Conservation (phyloP, 2,888 invertebrate species). For the Nephrotoma appendiculata region DNA sequence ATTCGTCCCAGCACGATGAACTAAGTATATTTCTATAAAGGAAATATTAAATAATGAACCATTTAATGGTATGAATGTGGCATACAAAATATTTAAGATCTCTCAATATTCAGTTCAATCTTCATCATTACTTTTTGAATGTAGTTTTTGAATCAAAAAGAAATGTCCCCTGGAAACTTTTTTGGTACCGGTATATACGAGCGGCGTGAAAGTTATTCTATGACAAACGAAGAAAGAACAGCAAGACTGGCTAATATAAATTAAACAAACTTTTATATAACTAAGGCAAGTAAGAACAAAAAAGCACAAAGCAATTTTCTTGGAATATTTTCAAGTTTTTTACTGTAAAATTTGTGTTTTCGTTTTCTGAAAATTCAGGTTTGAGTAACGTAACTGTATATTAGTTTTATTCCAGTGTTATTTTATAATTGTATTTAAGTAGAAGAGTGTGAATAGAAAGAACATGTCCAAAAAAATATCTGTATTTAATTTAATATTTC, state of each 20-base stretch:
- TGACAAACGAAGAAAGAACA: neutral
- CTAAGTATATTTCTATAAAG: neutral
- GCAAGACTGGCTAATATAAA: neutral
- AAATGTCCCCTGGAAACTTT: neutral
- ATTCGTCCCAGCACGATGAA: neutral
- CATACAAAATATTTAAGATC: neutral
- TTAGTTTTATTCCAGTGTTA: neutral
- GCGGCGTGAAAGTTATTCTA: too few species aligned
- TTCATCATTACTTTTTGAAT: neutral
- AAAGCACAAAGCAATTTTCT: neutral
- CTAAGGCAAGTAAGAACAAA: neutral
- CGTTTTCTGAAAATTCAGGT: neutral
- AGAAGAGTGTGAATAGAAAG: neutral
- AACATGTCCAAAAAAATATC: neutral
- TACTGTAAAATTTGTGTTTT: neutral
- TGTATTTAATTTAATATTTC: neutral
- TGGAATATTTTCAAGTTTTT: neutral
- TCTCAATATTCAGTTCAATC: too few species aligned
- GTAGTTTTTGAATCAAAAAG: neutral
- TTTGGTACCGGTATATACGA: too few species aligned
- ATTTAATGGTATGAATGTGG: neutral
- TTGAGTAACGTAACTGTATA: neutral
- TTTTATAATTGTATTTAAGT: neutral
- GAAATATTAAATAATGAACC: neutral
- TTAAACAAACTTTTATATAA: neutral